Conservation (phyloP, 1,140 invertebrate species). For the Eumaeus atala region DNA sequence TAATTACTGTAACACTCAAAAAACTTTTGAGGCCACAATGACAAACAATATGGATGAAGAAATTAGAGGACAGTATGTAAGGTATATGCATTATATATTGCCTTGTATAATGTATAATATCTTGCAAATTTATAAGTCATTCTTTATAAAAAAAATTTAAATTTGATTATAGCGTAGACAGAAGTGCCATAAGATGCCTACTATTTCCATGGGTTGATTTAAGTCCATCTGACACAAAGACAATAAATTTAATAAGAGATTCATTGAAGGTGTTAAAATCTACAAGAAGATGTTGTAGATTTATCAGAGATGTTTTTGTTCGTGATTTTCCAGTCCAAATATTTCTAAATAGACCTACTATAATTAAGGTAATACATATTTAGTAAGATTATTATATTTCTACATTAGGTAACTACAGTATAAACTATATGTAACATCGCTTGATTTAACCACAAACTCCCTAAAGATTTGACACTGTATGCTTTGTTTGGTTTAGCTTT, state of each 20-base stretch:
- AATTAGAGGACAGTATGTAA: too few relatives aligned
- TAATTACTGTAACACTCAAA: conserved; percentile 31
- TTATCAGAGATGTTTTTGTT: conserved; percentile 79
- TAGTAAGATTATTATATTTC: background rate
- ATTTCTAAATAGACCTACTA: conserved; percentile 79
- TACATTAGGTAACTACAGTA: background rate
- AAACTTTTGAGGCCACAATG: conserved; percentile 30
- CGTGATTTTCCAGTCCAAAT: conserved; percentile 82
- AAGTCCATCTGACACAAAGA: conserved; percentile 73
- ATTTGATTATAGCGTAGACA: conserved; percentile 30
- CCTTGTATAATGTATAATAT: too few relatives aligned
- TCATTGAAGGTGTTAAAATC: conserved; percentile 66
- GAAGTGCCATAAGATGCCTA: conserved; percentile 67
- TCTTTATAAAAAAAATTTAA: conserved; percentile 4
- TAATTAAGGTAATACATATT: conserved; percentile 70
- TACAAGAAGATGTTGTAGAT: conserved; percentile 75
- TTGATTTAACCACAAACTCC: too few relatives aligned
- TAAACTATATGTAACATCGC: too few relatives aligned
- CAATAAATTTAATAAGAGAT: conserved; percentile 74
- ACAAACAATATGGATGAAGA: conserved; percentile 16
- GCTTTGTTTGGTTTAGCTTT: too few relatives aligned
- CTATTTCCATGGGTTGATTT: conserved; percentile 76
- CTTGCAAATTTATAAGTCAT: background rate
- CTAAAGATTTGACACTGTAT: too few relatives aligned
- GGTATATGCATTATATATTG: too few relatives aligned